Evolutionary conservation across 2,888 invertebrate species (phyloP).

Genomic region (Parnassius orleans): DNA sequence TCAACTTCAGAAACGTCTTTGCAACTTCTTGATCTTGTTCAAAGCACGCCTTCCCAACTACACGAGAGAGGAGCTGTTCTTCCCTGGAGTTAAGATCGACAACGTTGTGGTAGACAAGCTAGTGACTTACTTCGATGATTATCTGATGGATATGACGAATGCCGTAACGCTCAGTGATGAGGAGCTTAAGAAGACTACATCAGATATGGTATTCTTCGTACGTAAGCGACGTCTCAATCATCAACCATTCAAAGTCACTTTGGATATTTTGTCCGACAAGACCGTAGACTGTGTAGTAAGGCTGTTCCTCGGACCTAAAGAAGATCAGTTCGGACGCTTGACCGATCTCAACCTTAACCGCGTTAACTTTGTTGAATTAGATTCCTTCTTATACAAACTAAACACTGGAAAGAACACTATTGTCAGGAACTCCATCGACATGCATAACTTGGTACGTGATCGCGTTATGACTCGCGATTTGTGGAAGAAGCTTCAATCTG

Average conservation of each 20-base stretch:
- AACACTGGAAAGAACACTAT: conserved; percentile 84
- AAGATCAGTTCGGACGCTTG: conserved; percentile 78
- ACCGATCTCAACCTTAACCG: conserved; percentile 82
- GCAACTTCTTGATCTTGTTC: conserved; percentile 80
- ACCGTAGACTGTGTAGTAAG: conserved; percentile 82
- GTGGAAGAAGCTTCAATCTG: conserved; percentile 82
- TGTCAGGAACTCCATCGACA: conserved; percentile 83
- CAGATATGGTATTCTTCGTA: conserved; percentile 75
- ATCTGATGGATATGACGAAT: conserved; percentile 83
- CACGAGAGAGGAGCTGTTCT: conserved; percentile 81
- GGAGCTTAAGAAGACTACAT: conserved; percentile 69
- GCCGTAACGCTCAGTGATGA: conserved; percentile 72
- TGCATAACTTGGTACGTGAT: conserved; percentile 84
- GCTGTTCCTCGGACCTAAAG: conserved; percentile 86
- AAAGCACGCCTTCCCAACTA: conserved; percentile 82
- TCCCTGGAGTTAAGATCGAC: conserved; percentile 84
- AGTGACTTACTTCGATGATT: conserved; percentile 85
- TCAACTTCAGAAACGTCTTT: conserved; percentile 83
- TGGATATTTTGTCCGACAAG: conserved; percentile 81
- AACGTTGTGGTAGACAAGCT: conserved; percentile 83
- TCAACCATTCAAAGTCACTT: conserved; percentile 81
- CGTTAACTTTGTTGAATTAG: conserved; percentile 83
- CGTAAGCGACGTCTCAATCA: conserved; percentile 84
- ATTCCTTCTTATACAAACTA: conserved; percentile 82
- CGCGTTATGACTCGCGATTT: conserved; percentile 83